phyloP scores from a whole-genome alignment of 2,888 invertebrate genomes.

The Pammene aurita region DNA sequence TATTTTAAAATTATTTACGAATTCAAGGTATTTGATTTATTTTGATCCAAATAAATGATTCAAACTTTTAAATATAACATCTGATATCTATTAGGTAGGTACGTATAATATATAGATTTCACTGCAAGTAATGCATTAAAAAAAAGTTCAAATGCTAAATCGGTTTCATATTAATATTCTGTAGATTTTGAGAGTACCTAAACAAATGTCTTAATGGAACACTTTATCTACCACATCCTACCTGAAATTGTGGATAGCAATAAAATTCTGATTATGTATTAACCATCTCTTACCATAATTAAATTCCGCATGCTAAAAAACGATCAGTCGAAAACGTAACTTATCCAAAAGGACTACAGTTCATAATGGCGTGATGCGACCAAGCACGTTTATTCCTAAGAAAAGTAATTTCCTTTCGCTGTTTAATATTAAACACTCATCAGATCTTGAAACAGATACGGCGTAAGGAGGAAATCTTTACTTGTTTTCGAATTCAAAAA shows the following conservation, averaged over 20 bases:
- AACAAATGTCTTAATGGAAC: not conserved
- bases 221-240: not conserved
- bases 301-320: constrained; percentile 1
- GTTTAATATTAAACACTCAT: constrained; percentile 24
- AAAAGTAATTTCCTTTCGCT: constrained; percentile 17
- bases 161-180: not conserved
- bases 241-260: not conserved
- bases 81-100: no score
- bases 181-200: not conserved
- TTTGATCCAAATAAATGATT: no score
- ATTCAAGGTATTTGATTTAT: no score
- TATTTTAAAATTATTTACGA: no score
- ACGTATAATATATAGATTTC: no score
- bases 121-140: no score
- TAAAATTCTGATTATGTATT: constrained; percentile 10
- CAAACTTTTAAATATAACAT: no score
- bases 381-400: not conserved
- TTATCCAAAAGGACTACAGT: not conserved
- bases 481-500: constrained; percentile 16
- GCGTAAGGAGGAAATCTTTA: not conserved
- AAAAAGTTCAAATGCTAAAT: no score
- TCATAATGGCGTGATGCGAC: not conserved
- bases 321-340: not conserved
- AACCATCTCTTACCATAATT: not conserved
- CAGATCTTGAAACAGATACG: constrained; percentile 17